Evolutionary conservation across 2,113 vertebrate genomes (phyloP).

Genomic region (Etheostoma spectabile): DNA sequence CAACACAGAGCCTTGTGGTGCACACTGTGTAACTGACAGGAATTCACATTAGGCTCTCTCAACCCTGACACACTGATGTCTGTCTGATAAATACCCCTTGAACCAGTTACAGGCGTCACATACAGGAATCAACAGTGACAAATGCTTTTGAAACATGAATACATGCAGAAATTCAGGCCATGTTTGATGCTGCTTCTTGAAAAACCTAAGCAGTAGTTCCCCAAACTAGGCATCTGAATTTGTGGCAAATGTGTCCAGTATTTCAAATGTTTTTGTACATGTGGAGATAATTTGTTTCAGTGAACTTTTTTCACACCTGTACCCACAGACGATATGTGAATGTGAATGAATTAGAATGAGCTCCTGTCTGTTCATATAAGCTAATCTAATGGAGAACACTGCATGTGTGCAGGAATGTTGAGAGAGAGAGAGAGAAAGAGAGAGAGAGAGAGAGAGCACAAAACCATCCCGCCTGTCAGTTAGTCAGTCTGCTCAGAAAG

Average conservation of each 20-base stretch:
- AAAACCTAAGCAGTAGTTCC: neutral
- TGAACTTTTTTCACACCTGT: neutral
- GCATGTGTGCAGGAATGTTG: neutral
- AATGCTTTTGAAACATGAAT: neutral
- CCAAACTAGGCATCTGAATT: neutral
- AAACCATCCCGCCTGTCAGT: slow-evolving; percentile 54
- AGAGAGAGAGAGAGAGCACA: neutral
- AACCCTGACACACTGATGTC: neutral
- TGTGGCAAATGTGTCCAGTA: neutral
- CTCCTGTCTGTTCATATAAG: neutral
- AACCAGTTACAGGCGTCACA: neutral
- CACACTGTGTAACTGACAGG: neutral
- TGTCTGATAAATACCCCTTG: neutral
- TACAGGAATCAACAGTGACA: neutral
- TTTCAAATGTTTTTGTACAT: neutral
- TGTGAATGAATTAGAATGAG: neutral
- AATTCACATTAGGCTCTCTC: neutral
- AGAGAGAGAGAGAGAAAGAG: slow-evolving; percentile 13
- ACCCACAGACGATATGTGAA: neutral
- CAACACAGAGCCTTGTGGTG: too few relatives aligned
- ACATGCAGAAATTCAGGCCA: neutral
- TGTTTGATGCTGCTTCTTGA: neutral
- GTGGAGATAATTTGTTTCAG: neutral
- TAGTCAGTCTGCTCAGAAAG: slow-evolving; percentile 34
- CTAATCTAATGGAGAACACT: slow-evolving; percentile 18